Evolutionary conservation across 2,113 vertebrate species (phyloP).

Genomic region (Cacatua alba): DNA sequence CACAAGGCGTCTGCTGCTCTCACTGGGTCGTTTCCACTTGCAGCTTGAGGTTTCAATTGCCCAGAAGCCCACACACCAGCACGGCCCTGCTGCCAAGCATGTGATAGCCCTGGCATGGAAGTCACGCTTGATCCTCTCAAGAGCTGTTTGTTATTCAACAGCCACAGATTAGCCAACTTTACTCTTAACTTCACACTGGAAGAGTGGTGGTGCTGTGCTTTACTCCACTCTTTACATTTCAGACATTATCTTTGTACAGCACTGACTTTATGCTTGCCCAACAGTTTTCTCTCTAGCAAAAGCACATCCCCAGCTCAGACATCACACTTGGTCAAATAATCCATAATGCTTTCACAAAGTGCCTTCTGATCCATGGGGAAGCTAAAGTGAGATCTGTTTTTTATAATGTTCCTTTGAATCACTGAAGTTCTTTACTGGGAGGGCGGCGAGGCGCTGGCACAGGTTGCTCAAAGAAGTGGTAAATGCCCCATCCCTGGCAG

Average conservation of each 20-base stretch:
- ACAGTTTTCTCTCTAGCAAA: background rate
- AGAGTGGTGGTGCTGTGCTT: background rate
- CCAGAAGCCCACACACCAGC: slow-evolving; percentile 64
- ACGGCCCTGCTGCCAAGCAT: slow-evolving; percentile 19
- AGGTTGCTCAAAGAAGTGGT: background rate
- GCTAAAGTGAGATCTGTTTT: background rate
- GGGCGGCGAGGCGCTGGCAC: background rate
- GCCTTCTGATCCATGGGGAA: background rate
- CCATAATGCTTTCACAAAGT: accelerated
- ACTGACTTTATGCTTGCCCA: background rate
- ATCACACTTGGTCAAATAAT: background rate
- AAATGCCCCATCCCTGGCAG: background rate
- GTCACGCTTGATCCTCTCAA: background rate
- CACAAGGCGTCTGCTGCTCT: background rate
- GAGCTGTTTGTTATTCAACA: slow-evolving; percentile 37
- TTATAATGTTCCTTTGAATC: background rate
- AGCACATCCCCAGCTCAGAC: background rate
- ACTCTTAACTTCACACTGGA: background rate
- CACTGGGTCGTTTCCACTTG: slow-evolving; percentile 17
- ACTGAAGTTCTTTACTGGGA: background rate
- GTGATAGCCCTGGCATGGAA: slow-evolving; percentile 31
- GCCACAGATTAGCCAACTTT: background rate
- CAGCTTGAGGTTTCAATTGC: slow-evolving; percentile 25
- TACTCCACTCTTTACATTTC: background rate
- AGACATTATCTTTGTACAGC: background rate